A percentile compares a stretch with the other conserved stretches of the same genome.
Conservation (phyloP, 2,113 vertebrate genomes). For the Antidorcas marsupialis region DNA sequence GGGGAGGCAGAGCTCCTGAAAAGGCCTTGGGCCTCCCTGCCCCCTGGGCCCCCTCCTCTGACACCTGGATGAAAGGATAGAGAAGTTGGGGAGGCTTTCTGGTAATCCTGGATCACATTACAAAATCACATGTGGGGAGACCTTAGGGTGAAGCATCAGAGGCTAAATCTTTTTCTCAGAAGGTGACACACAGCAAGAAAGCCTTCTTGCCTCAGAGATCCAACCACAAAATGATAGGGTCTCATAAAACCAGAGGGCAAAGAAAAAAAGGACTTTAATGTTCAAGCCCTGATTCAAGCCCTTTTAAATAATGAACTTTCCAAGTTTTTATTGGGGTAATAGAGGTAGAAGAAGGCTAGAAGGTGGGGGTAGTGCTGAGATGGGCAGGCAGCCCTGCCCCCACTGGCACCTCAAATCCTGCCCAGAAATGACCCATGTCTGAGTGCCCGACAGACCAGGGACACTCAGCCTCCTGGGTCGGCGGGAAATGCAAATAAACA, state of each 20-base stretch:
- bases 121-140: background rate
- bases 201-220: too few relatives aligned
- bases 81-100: accelerated
- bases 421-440: background rate
- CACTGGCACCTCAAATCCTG: background rate
- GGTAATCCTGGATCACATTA: background rate
- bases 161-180: background rate
- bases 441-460: background rate
- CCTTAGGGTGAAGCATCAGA: background rate
- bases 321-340: background rate
- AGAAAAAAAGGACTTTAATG: background rate
- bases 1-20: background rate
- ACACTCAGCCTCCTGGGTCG: background rate
- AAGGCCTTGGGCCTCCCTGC: background rate
- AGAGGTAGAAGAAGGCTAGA: background rate
- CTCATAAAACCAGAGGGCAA: background rate
- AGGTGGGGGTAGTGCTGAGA: accelerated
- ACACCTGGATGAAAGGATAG: background rate
- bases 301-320: background rate
- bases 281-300: background rate
- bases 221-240: background rate
- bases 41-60: accelerated
- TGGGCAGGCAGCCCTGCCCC: background rate
- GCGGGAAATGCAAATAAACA: constrained; percentile 33
- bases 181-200: background rate